A percentile compares a stretch with the other conserved stretches of the same genome.
These are phyloP conservation scores for Rallus limicola DNA, from an alignment of 2,113 vertebrate genomes.

Conservation along the genomic window DNA sequence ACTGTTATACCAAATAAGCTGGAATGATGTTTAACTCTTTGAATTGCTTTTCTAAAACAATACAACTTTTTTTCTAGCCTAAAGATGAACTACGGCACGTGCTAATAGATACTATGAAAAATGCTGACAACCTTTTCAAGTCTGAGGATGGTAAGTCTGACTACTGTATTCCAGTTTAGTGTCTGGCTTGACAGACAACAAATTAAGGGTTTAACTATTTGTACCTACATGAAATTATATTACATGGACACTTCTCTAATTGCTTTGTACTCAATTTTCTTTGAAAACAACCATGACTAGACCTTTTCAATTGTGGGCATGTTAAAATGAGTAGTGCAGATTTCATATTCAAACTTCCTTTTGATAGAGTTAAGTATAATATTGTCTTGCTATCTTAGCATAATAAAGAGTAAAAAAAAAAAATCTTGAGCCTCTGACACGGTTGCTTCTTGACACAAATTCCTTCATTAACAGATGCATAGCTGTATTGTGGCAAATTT, in stretches of 20 bases:
- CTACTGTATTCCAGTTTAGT: not conserved
- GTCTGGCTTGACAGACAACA: not conserved
- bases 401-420: not conserved
- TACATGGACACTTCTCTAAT: not conserved
- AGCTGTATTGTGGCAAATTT: not conserved
- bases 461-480: not conserved
- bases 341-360: not conserved
- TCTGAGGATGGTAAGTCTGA: conserved; percentile 74
- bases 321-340: not conserved
- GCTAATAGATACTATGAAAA: conserved; percentile 76
- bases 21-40: not conserved
- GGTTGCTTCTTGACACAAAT: not conserved
- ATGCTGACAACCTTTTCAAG: conserved; percentile 30
- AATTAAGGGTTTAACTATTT: not conserved
- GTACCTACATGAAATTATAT: not conserved
- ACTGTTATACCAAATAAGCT: not conserved
- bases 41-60: not conserved
- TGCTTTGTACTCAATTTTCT: not conserved
- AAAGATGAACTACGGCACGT: conserved; percentile 78
- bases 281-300: not conserved
- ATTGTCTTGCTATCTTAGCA: not conserved
- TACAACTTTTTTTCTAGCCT: conserved; percentile 66
- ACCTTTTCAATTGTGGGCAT: not conserved
- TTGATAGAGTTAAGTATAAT: not conserved
- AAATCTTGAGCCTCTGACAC: too few species aligned